Base-by-base conservation (phyloP, 2,888 invertebrate species). In the Aquatica leii region DNA sequence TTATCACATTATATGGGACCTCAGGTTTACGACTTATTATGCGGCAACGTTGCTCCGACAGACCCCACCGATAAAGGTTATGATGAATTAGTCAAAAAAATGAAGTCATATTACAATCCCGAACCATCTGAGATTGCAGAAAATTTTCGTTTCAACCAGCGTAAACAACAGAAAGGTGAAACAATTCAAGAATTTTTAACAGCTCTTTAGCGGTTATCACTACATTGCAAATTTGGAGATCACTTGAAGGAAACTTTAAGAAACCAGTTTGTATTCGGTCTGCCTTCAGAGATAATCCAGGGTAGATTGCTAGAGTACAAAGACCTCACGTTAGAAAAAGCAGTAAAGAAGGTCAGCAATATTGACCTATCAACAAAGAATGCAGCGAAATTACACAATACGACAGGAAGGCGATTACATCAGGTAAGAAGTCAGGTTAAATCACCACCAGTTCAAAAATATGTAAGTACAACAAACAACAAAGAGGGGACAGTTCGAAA, bases 241-340 rank as follows among this genome's bases (percentile, higher is more conserved):
- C 74, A 69, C 54, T 66, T 75, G 55, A 70, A 71, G 5, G 72
- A 69, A 12, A 73, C 21, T 35, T 20, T 74, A 52, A 46, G 73
- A 18, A 74, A 75, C 55, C 73, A 74, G 37, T n/a, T n/a, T n/a
- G n/a, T n/a, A n/a, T n/a, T n/a, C n/a, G n/a, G n/a, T n/a, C n/a
- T n/a, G n/a, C n/a, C n/a, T n/a, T n/a, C n/a, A n/a, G n/a, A n/a
- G n/a, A n/a, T n/a, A n/a, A n/a, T n/a, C n/a, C n/a, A n/a, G n/a
- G n/a, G n/a, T n/a, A n/a, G n/a, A n/a, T n/a, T n/a, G n/a, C n/a
- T n/a, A n/a, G n/a, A n/a, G n/a, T n/a, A n/a, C n/a, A n/a, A n/a
- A n/a, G n/a, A n/a, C n/a, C n/a, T n/a, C n/a, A n/a, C n/a, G n/a
- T n/a, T n/a, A n/a, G n/a, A 37, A 11, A 37, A 37, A 11, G 37